Evolutionary conservation across 1,140 invertebrate genomes (phyloP).

Genomic region (Nilaparvata lugens): DNA sequence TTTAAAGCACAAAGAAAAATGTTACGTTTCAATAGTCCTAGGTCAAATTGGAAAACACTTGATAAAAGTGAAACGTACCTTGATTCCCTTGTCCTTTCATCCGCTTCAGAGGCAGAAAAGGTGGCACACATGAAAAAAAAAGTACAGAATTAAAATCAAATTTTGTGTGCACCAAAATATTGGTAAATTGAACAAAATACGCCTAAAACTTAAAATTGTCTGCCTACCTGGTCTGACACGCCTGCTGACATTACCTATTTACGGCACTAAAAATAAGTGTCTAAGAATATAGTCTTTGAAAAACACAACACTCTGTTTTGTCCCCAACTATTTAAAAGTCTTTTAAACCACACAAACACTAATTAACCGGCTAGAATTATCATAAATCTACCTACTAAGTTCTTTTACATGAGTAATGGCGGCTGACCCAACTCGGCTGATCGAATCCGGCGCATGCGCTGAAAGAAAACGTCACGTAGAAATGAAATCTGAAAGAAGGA

Average conservation of each 20-base stretch:
- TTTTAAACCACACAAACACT: conserved; percentile 5
- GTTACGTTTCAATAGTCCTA: background rate
- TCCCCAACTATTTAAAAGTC: conserved; percentile 1
- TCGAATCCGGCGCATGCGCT: conserved; percentile 11
- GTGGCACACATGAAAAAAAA: conserved; percentile 26
- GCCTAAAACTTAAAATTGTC: conserved; percentile 13
- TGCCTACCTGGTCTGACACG: conserved; percentile 37
- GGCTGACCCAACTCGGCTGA: conserved; percentile 13
- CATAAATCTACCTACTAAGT: conserved; percentile 10
- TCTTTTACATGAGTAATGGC: conserved; percentile 12
- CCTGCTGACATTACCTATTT: conserved; percentile 37
- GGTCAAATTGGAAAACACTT: background rate
- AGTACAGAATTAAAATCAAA: conserved; percentile 4
- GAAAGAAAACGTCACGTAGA: conserved; percentile 4
- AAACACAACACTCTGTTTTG: background rate
- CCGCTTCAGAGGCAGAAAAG: conserved; percentile 48
- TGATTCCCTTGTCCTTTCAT: conserved; percentile 84
- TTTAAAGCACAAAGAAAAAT: too few species aligned
- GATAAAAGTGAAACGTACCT: conserved; percentile 39
- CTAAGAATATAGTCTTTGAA: conserved; percentile 1
- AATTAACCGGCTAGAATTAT: conserved; percentile 16
- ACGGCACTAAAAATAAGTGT: conserved; percentile 11
- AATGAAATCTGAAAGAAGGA: conserved; percentile 65
- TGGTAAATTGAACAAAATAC: conserved; percentile 11
- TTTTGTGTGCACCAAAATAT: background rate